Conservation (phyloP, 2,888 invertebrate genomes). For the Entomobrya proxima region DNA sequence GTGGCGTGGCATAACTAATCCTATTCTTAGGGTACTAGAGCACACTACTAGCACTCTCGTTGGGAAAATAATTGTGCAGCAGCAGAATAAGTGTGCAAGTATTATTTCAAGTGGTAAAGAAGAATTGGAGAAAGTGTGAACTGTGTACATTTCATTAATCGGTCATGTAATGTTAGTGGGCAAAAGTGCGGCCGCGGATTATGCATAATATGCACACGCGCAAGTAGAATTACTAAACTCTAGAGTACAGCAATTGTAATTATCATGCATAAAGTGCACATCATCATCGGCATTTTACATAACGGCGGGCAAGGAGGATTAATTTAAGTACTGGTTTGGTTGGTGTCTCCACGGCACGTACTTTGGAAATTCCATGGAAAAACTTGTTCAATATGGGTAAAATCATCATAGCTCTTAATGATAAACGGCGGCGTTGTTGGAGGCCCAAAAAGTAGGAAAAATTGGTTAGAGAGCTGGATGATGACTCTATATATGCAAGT, state of each 20-base stretch:
- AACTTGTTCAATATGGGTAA: neutral
- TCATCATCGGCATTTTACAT: neutral
- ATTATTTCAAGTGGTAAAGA: neutral
- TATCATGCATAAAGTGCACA: neutral
- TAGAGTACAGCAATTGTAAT: neutral
- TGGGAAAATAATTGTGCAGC: neutral
- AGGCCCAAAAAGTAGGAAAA: too few species aligned
- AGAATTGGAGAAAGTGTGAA: too few species aligned
- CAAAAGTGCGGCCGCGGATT: neutral
- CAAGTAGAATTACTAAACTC: neutral
- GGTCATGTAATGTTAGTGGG: neutral
- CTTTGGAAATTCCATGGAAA: neutral
- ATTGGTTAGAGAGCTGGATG: neutral
- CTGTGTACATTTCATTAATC: neutral
- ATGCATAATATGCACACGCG: neutral
- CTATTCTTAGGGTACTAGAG: neutral
- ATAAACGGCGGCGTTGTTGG: too few species aligned
- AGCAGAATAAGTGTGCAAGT: neutral
- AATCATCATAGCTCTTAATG: too few species aligned
- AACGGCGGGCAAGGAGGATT: neutral
- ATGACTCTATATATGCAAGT: neutral
- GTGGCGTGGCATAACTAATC: neutral
- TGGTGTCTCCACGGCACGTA: neutral
- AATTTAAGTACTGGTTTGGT: neutral
- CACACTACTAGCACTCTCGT: neutral